phyloP scores from a whole-genome alignment of 2,113 vertebrate species.

The Pholis gunnellus region DNA sequence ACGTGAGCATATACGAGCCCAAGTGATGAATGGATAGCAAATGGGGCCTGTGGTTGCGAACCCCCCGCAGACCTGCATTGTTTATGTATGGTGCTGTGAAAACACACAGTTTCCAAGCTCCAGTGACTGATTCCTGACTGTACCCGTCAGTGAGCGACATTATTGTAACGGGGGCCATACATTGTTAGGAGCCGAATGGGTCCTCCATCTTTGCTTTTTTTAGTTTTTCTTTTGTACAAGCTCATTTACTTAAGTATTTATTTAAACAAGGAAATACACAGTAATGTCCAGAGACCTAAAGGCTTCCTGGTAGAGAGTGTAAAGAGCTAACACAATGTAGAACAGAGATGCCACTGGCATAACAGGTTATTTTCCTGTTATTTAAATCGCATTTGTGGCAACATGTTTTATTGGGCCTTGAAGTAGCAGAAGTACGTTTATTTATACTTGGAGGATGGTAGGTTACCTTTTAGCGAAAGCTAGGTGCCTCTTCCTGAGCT shows the following conservation, averaged over 20 bases:
- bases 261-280: constrained; percentile 71
- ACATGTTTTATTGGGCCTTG: background rate
- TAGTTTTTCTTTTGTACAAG: constrained; percentile 30
- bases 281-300: constrained; percentile 45
- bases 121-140: constrained; percentile 37
- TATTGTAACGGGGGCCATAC: constrained; percentile 52
- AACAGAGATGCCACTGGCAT: constrained; percentile 15
- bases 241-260: constrained; percentile 71
- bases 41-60: constrained; percentile 22
- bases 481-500: too few species aligned
- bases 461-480: background rate
- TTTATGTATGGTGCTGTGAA: constrained; percentile 59
- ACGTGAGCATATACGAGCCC: background rate
- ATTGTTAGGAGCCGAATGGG: constrained; percentile 47
- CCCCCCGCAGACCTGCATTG: constrained; percentile 55
- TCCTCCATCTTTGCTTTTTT: constrained; percentile 11
- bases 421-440: background rate
- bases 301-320: constrained; percentile 43
- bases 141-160: constrained; percentile 40
- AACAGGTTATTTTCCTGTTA: background rate
- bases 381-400: background rate
- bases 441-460: background rate
- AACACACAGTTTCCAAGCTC: constrained; percentile 54
- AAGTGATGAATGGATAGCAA: constrained; percentile 51
- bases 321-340: constrained; percentile 21